phyloP scores from a whole-genome alignment of 2,797 vertebrate genomes.

The Cyprinodon diabolis region DNA sequence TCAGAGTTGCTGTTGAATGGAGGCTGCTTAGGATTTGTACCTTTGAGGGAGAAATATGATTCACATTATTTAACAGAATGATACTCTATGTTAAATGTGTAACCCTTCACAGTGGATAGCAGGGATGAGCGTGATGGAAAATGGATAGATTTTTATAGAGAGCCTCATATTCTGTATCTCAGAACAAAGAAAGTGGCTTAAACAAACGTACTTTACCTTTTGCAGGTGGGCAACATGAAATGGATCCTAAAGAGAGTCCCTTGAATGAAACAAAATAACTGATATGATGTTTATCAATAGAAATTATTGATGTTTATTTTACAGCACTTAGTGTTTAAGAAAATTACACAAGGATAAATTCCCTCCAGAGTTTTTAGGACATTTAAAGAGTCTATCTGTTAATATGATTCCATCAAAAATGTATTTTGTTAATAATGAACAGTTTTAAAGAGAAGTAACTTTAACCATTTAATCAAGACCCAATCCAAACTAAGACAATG shows the following conservation, averaged over 20 bases:
- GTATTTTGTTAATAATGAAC: neutral
- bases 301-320: neutral
- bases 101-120: neutral
- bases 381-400: neutral
- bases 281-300: neutral
- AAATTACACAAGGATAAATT: neutral
- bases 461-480: neutral
- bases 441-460: no score
- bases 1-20: neutral
- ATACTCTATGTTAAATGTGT: no score
- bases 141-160: neutral
- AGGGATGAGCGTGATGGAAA: neutral
- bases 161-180: neutral
- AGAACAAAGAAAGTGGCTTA: neutral
- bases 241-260: no score
- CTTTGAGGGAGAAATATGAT: neutral
- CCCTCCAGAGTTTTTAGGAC: neutral
- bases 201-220: neutral
- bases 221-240: no score
- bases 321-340: neutral
- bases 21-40: neutral
- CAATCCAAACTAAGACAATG: neutral
- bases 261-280: no score
- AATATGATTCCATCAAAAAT: neutral
- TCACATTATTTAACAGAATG: no score